These are phyloP conservation scores for Gerris lacustris DNA, from an alignment of 2,888 invertebrate species.

Conservation along the genomic window DNA sequence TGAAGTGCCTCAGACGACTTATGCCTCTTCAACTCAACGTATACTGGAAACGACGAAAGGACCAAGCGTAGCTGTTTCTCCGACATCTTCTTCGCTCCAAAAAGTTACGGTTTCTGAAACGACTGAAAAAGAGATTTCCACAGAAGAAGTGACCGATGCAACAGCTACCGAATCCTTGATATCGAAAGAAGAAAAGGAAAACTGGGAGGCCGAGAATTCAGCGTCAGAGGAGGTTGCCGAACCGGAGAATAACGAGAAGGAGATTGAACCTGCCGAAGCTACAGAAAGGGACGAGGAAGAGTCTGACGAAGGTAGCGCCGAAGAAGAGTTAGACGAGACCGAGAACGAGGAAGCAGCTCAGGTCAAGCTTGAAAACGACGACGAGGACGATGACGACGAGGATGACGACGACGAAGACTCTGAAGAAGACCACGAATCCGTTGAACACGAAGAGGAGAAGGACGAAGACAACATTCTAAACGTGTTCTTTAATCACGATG, in stretches of 20 bases:
- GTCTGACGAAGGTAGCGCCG: constrained; percentile 22
- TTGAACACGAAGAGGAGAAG: constrained; percentile 38
- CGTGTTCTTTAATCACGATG: constrained; percentile 29
- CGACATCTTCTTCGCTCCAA: constrained; percentile 9
- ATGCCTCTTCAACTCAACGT: constrained; percentile 15
- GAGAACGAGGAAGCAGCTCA: constrained; percentile 9
- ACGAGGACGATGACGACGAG: constrained; percentile 30
- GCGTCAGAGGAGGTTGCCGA: constrained; percentile 8
- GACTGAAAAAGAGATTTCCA: constrained; percentile 16
- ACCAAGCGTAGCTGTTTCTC: constrained; percentile 15
- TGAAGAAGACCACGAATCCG: constrained; percentile 37
- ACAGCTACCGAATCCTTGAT: constrained; percentile 7
- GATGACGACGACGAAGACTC: constrained; percentile 32
- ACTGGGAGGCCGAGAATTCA: constrained; percentile 4
- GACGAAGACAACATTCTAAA: constrained; percentile 35
- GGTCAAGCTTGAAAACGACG: constrained; percentile 30
- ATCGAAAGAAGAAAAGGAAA: constrained; percentile 6
- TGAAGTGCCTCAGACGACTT: constrained; percentile 13
- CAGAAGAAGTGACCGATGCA: constrained; percentile 18
- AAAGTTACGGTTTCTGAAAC: background rate
- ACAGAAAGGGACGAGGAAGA: constrained; percentile 17
- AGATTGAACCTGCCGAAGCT: constrained; percentile 15
- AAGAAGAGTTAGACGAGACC: constrained; percentile 8
- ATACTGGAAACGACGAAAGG: constrained; percentile 14
- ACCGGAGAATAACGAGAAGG: constrained; percentile 18